Evolutionary conservation across 2,797 vertebrate species (phyloP).

Genomic region (Microctenopoma lineatum): DNA sequence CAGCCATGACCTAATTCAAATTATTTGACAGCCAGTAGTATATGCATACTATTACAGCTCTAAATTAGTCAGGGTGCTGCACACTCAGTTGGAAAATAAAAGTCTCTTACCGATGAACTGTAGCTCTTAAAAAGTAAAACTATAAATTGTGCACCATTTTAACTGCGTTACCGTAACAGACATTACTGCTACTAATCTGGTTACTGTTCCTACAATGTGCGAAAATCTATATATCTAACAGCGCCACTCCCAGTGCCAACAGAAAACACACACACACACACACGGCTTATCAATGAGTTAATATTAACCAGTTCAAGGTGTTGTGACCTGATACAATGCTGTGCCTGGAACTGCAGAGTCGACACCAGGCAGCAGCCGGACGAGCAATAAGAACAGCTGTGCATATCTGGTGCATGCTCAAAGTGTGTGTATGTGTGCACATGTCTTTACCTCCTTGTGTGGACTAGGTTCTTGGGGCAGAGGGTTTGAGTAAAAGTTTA

Average conservation of each 20-base stretch:
- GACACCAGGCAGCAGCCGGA: slow-evolving; percentile 25
- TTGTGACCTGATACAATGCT: slow-evolving; percentile 18
- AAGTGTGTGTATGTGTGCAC: background rate
- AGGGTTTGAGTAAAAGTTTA: too few species aligned
- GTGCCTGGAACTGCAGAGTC: slow-evolving; percentile 31
- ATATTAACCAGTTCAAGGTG: slow-evolving; percentile 57
- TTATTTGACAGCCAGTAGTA: background rate
- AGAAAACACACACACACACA: background rate
- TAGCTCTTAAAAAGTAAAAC: slow-evolving; percentile 8
- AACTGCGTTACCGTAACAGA: slow-evolving; percentile 3
- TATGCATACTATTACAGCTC: background rate
- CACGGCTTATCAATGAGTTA: slow-evolving; percentile 49
- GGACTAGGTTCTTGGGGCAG: background rate
- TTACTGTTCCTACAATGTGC: background rate
- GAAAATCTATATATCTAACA: slow-evolving; percentile 3
- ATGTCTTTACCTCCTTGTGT: too few species aligned
- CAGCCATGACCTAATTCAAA: background rate
- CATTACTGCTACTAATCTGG: too few species aligned
- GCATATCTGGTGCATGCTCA: background rate
- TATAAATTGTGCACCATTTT: background rate
- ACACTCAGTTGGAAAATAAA: background rate
- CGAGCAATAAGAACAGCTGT: slow-evolving; percentile 15
- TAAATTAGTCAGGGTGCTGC: background rate
- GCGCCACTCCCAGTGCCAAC: background rate
- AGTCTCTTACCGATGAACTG: slow-evolving; percentile 8